Base-by-base conservation (phyloP, 2,888 invertebrate genomes). In the Neoascia interrupta region DNA sequence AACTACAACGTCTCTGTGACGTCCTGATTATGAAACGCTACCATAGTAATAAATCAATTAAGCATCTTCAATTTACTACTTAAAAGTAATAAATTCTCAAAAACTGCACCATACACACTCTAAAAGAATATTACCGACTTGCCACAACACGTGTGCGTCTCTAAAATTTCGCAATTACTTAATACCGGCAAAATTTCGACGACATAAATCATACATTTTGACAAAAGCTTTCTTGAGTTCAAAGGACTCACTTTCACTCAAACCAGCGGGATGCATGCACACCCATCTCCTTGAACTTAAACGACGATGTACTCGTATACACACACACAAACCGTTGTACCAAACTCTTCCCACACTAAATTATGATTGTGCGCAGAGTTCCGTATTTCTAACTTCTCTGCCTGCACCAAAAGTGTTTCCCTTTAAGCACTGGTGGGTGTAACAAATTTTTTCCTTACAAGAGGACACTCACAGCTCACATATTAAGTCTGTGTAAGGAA, bases 161-260 rank as follows among this genome's bases (percentile, higher is more conserved):
- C 36, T 34, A 36, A 43, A 47, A 49, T 41, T 56, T 41, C 19
- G 49, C 56, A 60, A 60, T 36, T 49, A 61, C 61, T 58, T 39
- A 41, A 58, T 41, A 26, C 31, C 45, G 34, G 34, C 56, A 21
- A 68, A n/a, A 68, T 37, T 61, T 51, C 56, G 37, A 56, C 34
- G 23, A 61, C 54, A 72, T 79, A 73, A 79, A 79, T 79, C 79
- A 79, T 73, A 73, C 54, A 79, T 79, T n/a, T 79, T 61, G 79
- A 79, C 79, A 79, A 79, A 79, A 79, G 79, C 72, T 72, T 61
- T 79, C 54, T 66, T 61, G 79, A 79, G 79, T 79, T 79, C 79
- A 79, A 79, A 73, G 79, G 66, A 79, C 79, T 68, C 66, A 13
- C 19, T 79, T 79, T 66, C 73, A 79, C 79, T 72, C 73, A 79